Evolutionary conservation across 2,888 invertebrate species (phyloP).

Genomic region (Steromphala cineraria): DNA sequence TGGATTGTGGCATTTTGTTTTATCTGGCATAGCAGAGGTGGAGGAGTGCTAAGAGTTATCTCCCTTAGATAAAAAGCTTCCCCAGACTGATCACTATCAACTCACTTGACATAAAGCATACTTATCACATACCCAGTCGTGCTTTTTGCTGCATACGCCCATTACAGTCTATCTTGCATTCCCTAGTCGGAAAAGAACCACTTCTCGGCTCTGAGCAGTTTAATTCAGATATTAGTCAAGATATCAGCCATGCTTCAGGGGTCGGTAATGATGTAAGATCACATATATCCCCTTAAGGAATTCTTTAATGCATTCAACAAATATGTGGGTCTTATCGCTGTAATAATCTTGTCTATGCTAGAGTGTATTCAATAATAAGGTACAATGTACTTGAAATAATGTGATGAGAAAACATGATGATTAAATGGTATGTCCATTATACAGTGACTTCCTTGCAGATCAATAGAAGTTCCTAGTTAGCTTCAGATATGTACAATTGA

Average conservation of each 20-base stretch:
- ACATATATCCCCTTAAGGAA: neutral
- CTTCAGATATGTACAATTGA: no score
- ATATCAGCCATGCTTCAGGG: neutral
- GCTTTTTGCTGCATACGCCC: neutral
- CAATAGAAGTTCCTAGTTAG: no score
- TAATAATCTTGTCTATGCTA: neutral
- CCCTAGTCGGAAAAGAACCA: neutral
- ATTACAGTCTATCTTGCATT: conserved; percentile 3
- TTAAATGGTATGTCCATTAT: no score
- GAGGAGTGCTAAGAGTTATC: conserved; percentile 21
- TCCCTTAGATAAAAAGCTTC: conserved; percentile 21
- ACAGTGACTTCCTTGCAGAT: no score
- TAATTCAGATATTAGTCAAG: neutral
- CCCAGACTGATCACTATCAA: conserved; percentile 29
- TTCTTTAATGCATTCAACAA: neutral
- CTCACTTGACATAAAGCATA: conserved; percentile 3
- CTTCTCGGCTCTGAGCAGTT: neutral
- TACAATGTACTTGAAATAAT: no score
- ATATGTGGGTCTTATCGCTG: neutral
- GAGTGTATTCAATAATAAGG: no score
- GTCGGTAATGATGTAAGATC: neutral
- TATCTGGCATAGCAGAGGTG: neutral
- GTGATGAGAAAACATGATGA: no score
- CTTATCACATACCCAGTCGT: neutral
- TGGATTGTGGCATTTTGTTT: conserved; percentile 6